These are phyloP conservation scores for Bradypodion ventrale DNA, from an alignment of 2,797 vertebrate species.

Conservation along the genomic window DNA sequence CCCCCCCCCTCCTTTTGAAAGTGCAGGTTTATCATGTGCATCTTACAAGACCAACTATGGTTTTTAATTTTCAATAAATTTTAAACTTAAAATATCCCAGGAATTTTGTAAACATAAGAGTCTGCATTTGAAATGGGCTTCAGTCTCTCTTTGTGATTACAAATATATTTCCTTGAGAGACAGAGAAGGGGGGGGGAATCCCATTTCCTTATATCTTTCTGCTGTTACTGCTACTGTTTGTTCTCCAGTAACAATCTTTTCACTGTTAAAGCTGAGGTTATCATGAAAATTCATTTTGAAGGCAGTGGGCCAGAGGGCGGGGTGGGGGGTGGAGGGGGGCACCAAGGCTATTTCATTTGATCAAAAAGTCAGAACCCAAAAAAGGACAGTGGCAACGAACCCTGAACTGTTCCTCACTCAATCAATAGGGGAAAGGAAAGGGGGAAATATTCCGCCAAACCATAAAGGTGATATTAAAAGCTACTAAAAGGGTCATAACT, in stretches of 20 bases:
- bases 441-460: conserved; percentile 38
- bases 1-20: conserved; percentile 63
- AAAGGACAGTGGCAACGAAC: conserved; percentile 56
- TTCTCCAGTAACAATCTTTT: conserved; percentile 68
- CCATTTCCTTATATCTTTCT: conserved; percentile 65
- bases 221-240: conserved; percentile 52
- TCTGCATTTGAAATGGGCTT: conserved; percentile 65
- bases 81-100: conserved; percentile 69
- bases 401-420: conserved; percentile 62
- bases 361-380: conserved; percentile 53
- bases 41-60: conserved; percentile 66
- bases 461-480: neutral
- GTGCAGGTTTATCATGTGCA: conserved; percentile 65
- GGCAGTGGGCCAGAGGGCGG: conserved; percentile 18
- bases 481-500: neutral
- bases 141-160: conserved; percentile 63
- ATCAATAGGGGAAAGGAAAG: conserved; percentile 50
- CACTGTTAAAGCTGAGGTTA: conserved; percentile 71
- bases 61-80: conserved; percentile 64
- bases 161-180: conserved; percentile 67
- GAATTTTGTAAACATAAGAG: conserved; percentile 69
- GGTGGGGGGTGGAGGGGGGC: too few species aligned
- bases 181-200: conserved; percentile 43
- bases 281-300: conserved; percentile 63
- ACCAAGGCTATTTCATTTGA: neutral